Evolutionary conservation across 2,113 vertebrate genomes (phyloP), one percentile per base, ranked within the genome.

Genomic region (Tachysurus fulvidraco): DNA sequence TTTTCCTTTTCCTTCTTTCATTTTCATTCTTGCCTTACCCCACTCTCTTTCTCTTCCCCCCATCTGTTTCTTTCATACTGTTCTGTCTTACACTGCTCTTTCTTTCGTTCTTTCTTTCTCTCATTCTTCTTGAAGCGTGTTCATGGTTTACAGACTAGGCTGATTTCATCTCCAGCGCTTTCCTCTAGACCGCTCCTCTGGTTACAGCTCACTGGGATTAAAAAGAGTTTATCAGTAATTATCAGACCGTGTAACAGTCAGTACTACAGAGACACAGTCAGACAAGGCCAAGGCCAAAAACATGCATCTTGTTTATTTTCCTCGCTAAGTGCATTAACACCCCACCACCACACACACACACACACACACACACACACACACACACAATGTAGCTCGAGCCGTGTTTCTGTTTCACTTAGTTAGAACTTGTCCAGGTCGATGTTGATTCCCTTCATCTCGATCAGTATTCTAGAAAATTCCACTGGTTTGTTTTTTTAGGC

Each of bases 381-480:
- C 46, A 50, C 46, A 50, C 46, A 50, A 90, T 88, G 90, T 88
- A 91, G 87, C 90, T 11, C 30, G 3, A 55, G 64, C 64, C n/a
- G 41, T 92, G 80, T 83, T 86, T 90, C 74, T 30, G 88, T 62
- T 85, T 88, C 73, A 0, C 85, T 36, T 50, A 41, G 81, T 67
- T 64, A 36, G 71, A 28, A 74, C 71, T 44, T 65, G 54, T 52
- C 83, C 36, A 55, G 57, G 21, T 67, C 13, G 78, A 54, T 28
- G 54, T 25, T 41, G 71, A 36, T 52, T 62, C 64, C 36, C 14
- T n/a, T 77, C 79, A 54, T 19, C 80, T 84, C 74, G 10, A 23
- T 69, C 17, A 46, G 60, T 83, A 55, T 85, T 81, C 76, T 71
- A 30, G 6, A 3, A 52, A 69, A 81, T 82, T 74, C 21, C 64